Base-by-base conservation (phyloP, 2,797 vertebrate genomes). In the Ficedula albicollis region DNA sequence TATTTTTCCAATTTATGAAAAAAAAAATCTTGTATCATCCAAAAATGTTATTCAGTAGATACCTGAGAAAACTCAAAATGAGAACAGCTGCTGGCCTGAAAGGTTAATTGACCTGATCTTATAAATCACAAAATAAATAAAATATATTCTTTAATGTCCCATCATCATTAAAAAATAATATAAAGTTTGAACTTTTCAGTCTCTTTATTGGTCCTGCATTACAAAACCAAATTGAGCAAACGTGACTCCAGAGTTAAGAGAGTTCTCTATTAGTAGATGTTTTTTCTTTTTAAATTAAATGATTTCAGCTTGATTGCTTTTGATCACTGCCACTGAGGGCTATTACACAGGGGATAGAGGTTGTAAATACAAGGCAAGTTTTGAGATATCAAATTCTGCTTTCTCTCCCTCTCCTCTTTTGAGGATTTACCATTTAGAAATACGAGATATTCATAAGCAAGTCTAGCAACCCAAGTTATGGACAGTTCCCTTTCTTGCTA, bases 371-470 rank as follows among this genome's bases (percentile, higher is more conserved):
- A 49, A 58, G 21, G 22, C 29, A 85, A 46, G 10, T 29, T 29
- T 23, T 0, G 0, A 38, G 13, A 17, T 86, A 63, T 90, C 54
- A 63, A 81, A 86, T 87, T 86, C 68, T 76, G 5, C 39, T 84
- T 78, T 91, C 38, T 59, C 17, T 56, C 30, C 25, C 38, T 83
- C 49, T 75, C 14, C 14, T 75, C 11, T 66, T 75, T 36, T 81
- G 39, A 90, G 30, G 18, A 59, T 78, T 85, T 88, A 62, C 15
- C 15, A 26, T 76, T 93, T 58, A 76, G 55, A 75, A 76, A 94
- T 67, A 51, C 10, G 43, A 90, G 36, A 43, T 78, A 74, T 60
- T 70, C 13, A 34, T 51, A 54, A 76, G 23, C 16, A 72, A 44
- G 27, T 44, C 36, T 66, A 51, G 13, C 4, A 79, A 76, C 7